phyloP scores from a whole-genome alignment of 1,140 invertebrate genomes.

The Lordiphosa collinella region DNA sequence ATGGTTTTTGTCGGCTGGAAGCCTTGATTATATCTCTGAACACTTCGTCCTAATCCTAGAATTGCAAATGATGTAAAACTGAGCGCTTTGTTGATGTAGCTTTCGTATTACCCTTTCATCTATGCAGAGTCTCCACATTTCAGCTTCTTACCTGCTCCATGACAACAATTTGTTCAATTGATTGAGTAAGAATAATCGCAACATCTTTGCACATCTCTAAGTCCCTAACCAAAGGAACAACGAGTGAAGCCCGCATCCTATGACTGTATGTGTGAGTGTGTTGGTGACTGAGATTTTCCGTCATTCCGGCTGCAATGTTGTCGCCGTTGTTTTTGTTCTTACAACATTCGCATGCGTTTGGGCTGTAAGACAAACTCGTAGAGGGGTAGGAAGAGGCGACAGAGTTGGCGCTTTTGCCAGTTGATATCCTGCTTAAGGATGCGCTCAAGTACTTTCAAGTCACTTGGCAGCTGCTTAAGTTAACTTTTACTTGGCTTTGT shows the following conservation, averaged over 20 bases:
- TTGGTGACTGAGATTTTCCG: slow-evolving; percentile 61
- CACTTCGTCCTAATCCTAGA: too few species aligned
- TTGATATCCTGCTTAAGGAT: slow-evolving; percentile 78
- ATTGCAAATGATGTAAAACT: too few species aligned
- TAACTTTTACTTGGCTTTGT: slow-evolving; percentile 66
- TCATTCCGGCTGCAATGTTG: slow-evolving; percentile 23
- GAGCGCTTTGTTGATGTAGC: too few species aligned
- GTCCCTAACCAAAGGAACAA: too few species aligned
- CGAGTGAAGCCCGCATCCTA: slow-evolving; percentile 5
- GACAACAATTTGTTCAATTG: too few species aligned
- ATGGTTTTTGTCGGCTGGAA: too few species aligned
- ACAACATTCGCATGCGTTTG: slow-evolving; percentile 46
- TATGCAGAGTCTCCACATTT: too few species aligned
- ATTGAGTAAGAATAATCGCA: too few species aligned
- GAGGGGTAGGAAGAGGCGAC: background rate
- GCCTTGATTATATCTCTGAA: too few species aligned
- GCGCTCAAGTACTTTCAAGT: slow-evolving; percentile 76
- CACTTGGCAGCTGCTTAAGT: slow-evolving; percentile 77
- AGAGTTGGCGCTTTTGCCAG: slow-evolving; percentile 61
- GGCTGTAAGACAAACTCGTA: slow-evolving; percentile 22
- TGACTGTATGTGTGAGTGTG: slow-evolving; percentile 8
- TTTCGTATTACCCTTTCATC: too few species aligned
- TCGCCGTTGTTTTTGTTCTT: slow-evolving; percentile 14
- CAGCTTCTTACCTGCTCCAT: too few species aligned
- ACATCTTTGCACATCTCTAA: too few species aligned